Evolutionary conservation across 2,113 vertebrate species (phyloP), one percentile per base, ranked within the genome.

Genomic region (Chaetodon auriga): DNA sequence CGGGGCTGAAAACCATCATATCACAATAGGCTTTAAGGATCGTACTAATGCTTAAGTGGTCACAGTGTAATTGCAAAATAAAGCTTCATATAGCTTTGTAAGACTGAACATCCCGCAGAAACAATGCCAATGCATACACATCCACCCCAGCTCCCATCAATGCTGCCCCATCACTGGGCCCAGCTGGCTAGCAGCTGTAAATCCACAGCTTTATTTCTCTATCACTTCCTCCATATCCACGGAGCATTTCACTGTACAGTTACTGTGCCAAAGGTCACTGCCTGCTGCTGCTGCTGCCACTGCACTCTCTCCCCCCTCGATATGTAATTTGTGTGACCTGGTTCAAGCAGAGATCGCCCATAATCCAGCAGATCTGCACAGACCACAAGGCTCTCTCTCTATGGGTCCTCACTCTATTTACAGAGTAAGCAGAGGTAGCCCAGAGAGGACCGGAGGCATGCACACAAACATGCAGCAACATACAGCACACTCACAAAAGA

Each of bases 231-330:
- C 54, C 68, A 82, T 48, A 68, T 71, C 85, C 81, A 81, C 8
- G 11, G 57, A 74, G 76, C 68, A 60, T 76, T 92, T 89, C 76
- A 78, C 86, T 82, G 72, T 87, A 87, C 41, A 75, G 81, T 87
- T 80, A 92, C 85, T 94, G 80, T 87, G 89, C 87, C 70, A 94
- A 94, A 94, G 92, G 92, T 92, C 90, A 87, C 48, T n/a, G 68
- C 51, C 85, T 88, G 81, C 85, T 89, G 66, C 81, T 75, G 45
- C 64, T 49, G n/a, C 58, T 15, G 80, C 83, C 71, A 51, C 71
- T 48, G 36, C 69, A 78, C 15, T 21, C 65, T 68, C 65, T 19
- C 66, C 65, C 68, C 81, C 80, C 48, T 71, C 48, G 45, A 72
- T 62, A 54, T 78, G 73, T 80, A 84, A 81, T 87, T 88, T 87